Conservation (phyloP, 2,113 vertebrate genomes). For the Egretta garzetta region DNA sequence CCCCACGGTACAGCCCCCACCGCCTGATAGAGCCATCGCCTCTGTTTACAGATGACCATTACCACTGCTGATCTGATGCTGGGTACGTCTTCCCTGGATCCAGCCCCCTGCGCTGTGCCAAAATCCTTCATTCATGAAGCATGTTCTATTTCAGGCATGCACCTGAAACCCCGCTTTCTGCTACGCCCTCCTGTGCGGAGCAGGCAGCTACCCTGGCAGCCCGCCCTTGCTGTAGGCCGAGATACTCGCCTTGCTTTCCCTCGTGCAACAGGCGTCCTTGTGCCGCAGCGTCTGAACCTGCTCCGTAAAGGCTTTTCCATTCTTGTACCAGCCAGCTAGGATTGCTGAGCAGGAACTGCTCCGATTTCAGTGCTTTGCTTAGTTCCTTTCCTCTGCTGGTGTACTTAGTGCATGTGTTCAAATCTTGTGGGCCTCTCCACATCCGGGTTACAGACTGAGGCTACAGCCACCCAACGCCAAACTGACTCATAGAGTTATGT, state of each 20-base stretch:
- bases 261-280: not conserved
- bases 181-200: not conserved
- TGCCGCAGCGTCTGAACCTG: not conserved
- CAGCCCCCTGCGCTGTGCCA: not conserved
- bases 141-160: not conserved
- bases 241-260: accelerated
- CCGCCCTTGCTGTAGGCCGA: not conserved
- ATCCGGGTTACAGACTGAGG: not conserved
- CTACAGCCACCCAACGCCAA: not conserved
- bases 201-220: not conserved
- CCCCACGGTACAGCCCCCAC: not conserved
- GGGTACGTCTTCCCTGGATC: not conserved
- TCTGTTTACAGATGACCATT: not conserved
- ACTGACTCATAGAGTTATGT: not conserved
- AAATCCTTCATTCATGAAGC: not conserved
- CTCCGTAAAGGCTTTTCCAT: not conserved
- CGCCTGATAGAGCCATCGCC: accelerated
- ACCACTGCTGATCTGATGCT: not conserved
- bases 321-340: not conserved
- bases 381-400: not conserved
- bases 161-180: not conserved
- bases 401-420: not conserved
- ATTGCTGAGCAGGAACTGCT: not conserved
- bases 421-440: not conserved
- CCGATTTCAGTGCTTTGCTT: not conserved